These are phyloP conservation scores for Pristionchus mayeri DNA, from an alignment of 2,888 invertebrate genomes.

Conservation along the genomic window DNA sequence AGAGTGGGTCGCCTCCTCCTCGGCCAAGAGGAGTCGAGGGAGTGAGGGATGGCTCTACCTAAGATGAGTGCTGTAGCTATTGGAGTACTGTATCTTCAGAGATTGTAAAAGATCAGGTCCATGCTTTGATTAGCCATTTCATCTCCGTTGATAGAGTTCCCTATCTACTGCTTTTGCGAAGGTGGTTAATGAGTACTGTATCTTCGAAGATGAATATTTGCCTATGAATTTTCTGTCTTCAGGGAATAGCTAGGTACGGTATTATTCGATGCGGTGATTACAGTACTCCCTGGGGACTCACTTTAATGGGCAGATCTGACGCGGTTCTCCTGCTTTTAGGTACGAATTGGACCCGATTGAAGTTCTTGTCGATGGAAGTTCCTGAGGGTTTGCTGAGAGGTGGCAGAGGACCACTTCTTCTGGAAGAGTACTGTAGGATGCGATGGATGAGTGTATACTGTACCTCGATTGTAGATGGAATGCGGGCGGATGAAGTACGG, in stretches of 20 bases:
- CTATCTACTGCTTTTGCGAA: too few relatives aligned
- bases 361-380: constrained; percentile 44
- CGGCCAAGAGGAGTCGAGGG: background rate
- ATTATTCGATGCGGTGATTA: background rate
- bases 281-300: background rate
- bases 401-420: background rate
- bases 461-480: constrained; percentile 31
- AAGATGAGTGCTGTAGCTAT: background rate
- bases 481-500: constrained; percentile 6
- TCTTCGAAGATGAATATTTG: too few relatives aligned
- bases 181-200: too few relatives aligned
- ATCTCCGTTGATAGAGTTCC: too few relatives aligned
- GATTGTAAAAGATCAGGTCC: background rate
- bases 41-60: constrained; percentile 23
- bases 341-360: constrained; percentile 44
- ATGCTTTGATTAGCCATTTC: too few relatives aligned
- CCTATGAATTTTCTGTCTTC: too few relatives aligned
- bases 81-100: background rate
- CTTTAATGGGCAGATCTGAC: constrained; percentile 4
- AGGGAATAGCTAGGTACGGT: too few relatives aligned
- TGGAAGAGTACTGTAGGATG: background rate
- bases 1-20: background rate
- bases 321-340: constrained; percentile 26
- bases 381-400: background rate
- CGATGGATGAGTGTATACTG: background rate